Conservation (phyloP, 35 echinoderm and acorn worm species). For the Apostichopus japonicus region DNA sequence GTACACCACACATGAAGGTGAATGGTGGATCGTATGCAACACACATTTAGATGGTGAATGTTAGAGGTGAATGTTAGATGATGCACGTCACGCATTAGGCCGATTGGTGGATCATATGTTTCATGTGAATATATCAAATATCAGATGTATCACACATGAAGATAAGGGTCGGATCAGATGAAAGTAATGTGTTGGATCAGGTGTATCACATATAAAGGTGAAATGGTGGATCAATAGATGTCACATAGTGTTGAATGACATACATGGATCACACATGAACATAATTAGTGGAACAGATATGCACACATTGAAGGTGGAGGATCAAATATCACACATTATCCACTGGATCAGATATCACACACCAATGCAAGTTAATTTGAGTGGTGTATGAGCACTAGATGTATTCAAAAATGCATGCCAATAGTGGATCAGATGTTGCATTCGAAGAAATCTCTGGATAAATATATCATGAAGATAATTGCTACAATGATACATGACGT, state of each 20-base stretch:
- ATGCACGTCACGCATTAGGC: neutral
- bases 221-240: too few species aligned
- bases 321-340: neutral
- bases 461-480: too few species aligned
- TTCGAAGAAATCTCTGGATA: too few species aligned
- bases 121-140: neutral
- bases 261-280: too few species aligned
- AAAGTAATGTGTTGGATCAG: neutral
- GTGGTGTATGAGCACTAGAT: neutral
- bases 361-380: neutral
- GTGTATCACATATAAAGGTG: neutral
- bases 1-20: conserved; percentile 84
- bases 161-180: conserved; percentile 49
- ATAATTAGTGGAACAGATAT: too few species aligned
- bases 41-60: neutral
- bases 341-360: neutral
- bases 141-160: conserved; percentile 73
- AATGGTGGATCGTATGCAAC: neutral
- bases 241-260: too few species aligned
- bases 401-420: too few species aligned
- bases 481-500: too few species aligned
- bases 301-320: neutral
- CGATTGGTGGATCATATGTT: neutral
- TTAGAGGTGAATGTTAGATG: neutral
- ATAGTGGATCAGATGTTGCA: neutral